These are phyloP conservation scores for Andricus quercusramuli DNA, from an alignment of 2,888 invertebrate species.

Conservation along the genomic window DNA sequence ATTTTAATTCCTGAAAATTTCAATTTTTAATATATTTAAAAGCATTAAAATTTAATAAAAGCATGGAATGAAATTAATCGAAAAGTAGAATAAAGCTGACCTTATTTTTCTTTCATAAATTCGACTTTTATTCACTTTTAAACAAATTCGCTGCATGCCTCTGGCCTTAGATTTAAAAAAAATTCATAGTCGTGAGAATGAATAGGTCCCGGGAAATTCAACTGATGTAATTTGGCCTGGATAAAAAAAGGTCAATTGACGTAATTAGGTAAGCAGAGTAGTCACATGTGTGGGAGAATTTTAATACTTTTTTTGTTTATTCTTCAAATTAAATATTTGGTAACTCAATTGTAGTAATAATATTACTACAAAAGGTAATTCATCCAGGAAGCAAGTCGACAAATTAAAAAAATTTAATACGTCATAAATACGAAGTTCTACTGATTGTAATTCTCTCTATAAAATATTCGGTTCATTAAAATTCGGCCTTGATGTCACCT, in stretches of 20 bases:
- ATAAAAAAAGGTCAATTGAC: background rate
- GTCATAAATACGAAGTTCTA: background rate
- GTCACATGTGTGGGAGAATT: background rate
- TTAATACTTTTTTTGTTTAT: background rate
- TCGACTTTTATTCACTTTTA: background rate
- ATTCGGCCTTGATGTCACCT: slow-evolving; percentile 6
- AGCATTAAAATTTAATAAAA: too few species aligned
- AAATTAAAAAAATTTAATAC: background rate
- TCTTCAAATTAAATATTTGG: background rate
- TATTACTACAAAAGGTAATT: background rate
- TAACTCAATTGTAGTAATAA: background rate
- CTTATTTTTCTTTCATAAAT: background rate
- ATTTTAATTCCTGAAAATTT: too few species aligned
- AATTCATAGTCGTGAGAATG: background rate
- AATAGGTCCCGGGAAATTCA: background rate
- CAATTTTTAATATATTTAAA: too few species aligned
- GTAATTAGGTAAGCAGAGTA: background rate
- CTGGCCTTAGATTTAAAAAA: background rate
- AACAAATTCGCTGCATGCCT: background rate
- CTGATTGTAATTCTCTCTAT: slow-evolving; percentile 5
- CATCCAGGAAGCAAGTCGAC: background rate
- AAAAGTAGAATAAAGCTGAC: background rate
- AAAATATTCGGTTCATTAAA: slow-evolving; percentile 14
- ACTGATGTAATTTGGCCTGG: background rate
- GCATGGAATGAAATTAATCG: background rate